Evolutionary conservation across 1,140 invertebrate genomes (phyloP), one percentile per base, ranked within the genome.

Genomic region (Aricia agestis): DNA sequence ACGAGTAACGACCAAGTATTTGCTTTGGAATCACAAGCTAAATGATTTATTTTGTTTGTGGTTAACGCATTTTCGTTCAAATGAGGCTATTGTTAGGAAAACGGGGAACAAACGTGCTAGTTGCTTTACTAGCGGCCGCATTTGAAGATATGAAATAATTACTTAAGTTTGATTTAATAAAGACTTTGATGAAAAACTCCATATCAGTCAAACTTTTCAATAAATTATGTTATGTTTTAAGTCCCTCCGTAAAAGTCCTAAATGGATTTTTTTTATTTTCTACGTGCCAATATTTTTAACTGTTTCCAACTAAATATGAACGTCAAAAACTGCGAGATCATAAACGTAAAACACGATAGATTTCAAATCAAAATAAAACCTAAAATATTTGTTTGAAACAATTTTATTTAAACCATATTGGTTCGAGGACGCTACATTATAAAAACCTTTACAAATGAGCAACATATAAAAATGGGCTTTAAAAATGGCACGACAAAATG

Each of bases 1-100:
- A 66, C 11, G 19, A 66, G 17, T 66, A 31, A 66, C 11, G 19
- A 66, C 71, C 68, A 72, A 69, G 31, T 45, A 52, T 52, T 13
- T 52, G 45, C 10, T 52, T 52, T 15, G 45, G 4, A 52, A 52
- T 52, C 45, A 52, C 45, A 52, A 52, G 10, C 45, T 4, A 15
- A 52, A 15, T 52, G 45, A 52, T 52, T 52, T 52, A 52, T 52
- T 52, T 52, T 52, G 45, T 52, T 52, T 52, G 45, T 13, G 45
- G 45, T 13, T 52, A 13, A 36, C 13, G 45, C 45, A 52, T 52
- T 52, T 52, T 52, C 11, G 45, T 52, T 52, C 45, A 52, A 52
- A 52, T 13, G 10, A 52, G 9, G 45, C 45, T 52, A 52, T 15
- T 52, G 45, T 52, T 13, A 15, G 45, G 45, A 36, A 36, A 36